Percentiles rank a stretch among this genome's conserved stretches.
phyloP scores from a whole-genome alignment of 2,888 invertebrate species.

The Aplocera efformata region DNA sequence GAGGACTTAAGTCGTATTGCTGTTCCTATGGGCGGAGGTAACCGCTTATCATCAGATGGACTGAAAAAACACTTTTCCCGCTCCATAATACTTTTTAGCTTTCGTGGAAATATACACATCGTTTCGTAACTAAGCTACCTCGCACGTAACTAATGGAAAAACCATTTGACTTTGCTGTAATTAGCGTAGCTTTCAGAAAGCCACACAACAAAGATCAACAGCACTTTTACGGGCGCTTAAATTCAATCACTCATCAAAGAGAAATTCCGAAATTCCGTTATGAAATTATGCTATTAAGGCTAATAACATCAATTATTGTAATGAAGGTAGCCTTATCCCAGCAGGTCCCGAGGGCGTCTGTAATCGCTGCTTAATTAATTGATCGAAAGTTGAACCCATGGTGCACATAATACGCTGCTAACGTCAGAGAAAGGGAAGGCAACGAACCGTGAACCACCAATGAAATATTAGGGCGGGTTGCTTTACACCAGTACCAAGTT shows the following conservation, averaged over 20 bases:
- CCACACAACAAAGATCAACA: background rate
- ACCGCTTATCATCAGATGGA: too few species aligned
- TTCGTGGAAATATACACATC: too few species aligned
- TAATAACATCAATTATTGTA: constrained; percentile 66
- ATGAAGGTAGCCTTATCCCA: constrained; percentile 55
- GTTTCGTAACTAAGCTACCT: too few species aligned
- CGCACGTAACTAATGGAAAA: too few species aligned
- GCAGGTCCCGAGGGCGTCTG: constrained; percentile 54
- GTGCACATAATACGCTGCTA: constrained; percentile 73
- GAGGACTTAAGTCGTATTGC: too few species aligned
- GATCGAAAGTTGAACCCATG: constrained; percentile 76
- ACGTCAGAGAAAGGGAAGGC: constrained; percentile 71
- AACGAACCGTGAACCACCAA: constrained; percentile 57
- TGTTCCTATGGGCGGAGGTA: too few species aligned
- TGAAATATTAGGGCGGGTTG: constrained; percentile 30
- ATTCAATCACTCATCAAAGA: constrained; percentile 15
- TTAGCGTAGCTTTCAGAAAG: background rate
- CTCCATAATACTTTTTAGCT: too few species aligned
- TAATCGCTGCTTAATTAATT: constrained; percentile 77
- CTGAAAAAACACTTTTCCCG: too few species aligned
- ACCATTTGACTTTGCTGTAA: too few species aligned
- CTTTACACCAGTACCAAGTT: constrained; percentile 3
- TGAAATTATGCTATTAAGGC: constrained; percentile 54
- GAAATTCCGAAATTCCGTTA: constrained; percentile 19
- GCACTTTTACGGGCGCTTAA: constrained; percentile 3